phyloP scores from a whole-genome alignment of 2,888 invertebrate genomes.

The Cryptus armator region DNA sequence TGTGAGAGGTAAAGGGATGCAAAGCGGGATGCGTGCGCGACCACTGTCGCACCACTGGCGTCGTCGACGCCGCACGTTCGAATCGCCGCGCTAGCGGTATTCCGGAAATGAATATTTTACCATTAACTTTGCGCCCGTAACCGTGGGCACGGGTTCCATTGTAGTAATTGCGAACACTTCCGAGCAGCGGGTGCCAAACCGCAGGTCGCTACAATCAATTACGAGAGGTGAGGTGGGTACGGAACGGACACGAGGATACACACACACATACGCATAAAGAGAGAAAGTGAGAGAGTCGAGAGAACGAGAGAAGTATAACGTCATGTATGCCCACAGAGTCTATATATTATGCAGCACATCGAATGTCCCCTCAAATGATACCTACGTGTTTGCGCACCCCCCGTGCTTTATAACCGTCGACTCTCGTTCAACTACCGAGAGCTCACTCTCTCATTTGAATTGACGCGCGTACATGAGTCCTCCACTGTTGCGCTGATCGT shows the following conservation, averaged over 20 bases:
- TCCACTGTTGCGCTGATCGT: neutral
- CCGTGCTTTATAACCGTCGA: conserved; percentile 65
- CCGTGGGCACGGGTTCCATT: conserved; percentile 74
- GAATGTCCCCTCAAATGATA: conserved; percentile 79
- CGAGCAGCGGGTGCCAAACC: conserved; percentile 82
- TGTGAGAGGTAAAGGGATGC: neutral
- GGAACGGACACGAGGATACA: conserved; percentile 32
- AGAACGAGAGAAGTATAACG: conserved; percentile 24
- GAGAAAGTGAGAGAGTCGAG: conserved; percentile 21
- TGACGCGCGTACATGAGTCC: conserved; percentile 28
- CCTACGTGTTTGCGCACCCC: conserved; percentile 76
- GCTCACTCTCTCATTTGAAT: conserved; percentile 30
- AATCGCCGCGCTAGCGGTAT: conserved; percentile 59
- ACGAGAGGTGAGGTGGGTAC: conserved; percentile 67
- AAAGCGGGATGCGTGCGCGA: conserved; percentile 34
- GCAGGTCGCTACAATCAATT: conserved; percentile 83
- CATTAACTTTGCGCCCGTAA: conserved; percentile 69
- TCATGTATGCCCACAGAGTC: conserved; percentile 45
- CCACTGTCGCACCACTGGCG: conserved; percentile 31
- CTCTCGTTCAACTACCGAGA: conserved; percentile 13
- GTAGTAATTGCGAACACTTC: conserved; percentile 83
- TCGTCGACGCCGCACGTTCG: conserved; percentile 33
- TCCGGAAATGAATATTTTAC: conserved; percentile 80
- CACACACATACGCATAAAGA: conserved; percentile 43
- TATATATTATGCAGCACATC: conserved; percentile 77